phyloP scores from a whole-genome alignment of 2,888 invertebrate species.

The Ennomos fuscantarius region DNA sequence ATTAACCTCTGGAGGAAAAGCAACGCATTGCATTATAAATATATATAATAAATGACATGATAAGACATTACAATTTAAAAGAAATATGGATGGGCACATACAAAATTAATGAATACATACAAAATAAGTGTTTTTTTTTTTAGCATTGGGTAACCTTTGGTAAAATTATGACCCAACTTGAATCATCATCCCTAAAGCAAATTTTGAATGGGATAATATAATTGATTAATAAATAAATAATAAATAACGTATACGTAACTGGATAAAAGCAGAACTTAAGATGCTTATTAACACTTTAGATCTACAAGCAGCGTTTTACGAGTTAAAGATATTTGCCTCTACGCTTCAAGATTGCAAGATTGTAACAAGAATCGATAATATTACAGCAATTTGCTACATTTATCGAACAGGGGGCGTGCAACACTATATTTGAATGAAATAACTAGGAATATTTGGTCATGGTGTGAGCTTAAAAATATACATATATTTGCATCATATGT shows the following conservation, averaged over 20 bases:
- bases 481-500: not conserved
- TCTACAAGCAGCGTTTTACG: conserved; percentile 18
- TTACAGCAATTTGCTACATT: conserved; percentile 15
- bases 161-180: conserved; percentile 14
- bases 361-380: too few species aligned
- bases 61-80: not conserved
- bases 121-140: too few species aligned
- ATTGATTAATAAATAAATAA: too few species aligned
- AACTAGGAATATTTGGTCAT: conserved; percentile 28
- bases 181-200: not conserved
- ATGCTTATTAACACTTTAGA: conserved; percentile 21
- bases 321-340: conserved; percentile 14
- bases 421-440: too few species aligned
- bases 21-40: too few species aligned
- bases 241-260: too few species aligned
- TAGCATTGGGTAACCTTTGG: conserved; percentile 10
- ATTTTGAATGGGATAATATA: conserved; percentile 16
- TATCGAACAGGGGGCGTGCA: too few species aligned
- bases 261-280: conserved; percentile 9
- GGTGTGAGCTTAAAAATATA: not conserved
- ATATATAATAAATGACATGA: too few species aligned
- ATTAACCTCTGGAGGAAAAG: not conserved
- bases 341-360: not conserved
- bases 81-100: conserved; percentile 14
- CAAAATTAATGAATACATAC: conserved; percentile 13